Evolutionary conservation across 2,113 vertebrate genomes (phyloP).

Genomic region (Rana temporaria): DNA sequence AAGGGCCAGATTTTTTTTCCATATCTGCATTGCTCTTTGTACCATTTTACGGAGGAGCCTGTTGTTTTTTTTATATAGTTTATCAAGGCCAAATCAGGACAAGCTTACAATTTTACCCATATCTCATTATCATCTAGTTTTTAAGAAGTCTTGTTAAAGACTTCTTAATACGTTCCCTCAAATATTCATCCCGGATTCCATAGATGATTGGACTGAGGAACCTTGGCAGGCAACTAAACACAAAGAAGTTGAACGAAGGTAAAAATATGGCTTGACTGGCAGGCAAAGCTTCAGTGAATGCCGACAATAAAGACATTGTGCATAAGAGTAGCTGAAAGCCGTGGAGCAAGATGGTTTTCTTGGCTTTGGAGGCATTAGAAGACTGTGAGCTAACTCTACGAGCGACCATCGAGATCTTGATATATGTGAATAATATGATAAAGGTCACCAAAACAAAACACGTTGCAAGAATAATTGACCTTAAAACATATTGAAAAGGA

Average conservation of each 20-base stretch:
- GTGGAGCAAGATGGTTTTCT: constrained; percentile 26
- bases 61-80: too few species aligned
- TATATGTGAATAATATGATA: constrained; percentile 4
- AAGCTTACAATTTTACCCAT: too few species aligned
- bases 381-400: neutral
- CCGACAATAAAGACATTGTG: neutral
- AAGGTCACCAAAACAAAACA: neutral
- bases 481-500: neutral
- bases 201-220: constrained; percentile 42
- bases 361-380: constrained; percentile 30
- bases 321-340: constrained; percentile 24
- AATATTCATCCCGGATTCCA: constrained; percentile 19
- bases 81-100: too few species aligned
- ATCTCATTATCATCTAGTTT: too few species aligned
- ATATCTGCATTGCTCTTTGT: too few species aligned
- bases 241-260: neutral
- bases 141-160: neutral
- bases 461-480: neutral
- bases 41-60: too few species aligned
- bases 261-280: neutral
- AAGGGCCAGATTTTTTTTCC: too few species aligned
- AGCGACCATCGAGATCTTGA: constrained; percentile 23
- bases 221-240: constrained; percentile 23
- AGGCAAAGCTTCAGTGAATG: neutral
- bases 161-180: constrained; percentile 11